These are phyloP conservation scores for Parapristionchus giblindavisi DNA, from an alignment of 2,888 invertebrate species.

Conservation along the genomic window DNA sequence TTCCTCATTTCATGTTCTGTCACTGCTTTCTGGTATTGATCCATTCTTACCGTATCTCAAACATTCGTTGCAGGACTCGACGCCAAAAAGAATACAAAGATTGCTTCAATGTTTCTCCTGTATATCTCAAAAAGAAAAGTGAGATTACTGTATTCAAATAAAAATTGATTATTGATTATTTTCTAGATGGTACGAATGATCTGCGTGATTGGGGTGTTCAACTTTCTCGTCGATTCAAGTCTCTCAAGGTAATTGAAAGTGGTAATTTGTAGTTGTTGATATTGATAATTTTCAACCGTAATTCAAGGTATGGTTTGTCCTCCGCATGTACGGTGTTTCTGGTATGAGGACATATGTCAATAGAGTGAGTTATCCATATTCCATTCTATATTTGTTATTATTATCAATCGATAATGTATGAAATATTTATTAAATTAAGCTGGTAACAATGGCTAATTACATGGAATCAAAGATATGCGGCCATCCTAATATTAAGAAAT, in stretches of 20 bases:
- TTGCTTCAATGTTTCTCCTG: slow-evolving; percentile 25
- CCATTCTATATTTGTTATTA: no score
- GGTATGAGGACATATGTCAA: slow-evolving; percentile 90
- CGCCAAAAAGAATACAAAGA: slow-evolving; percentile 34
- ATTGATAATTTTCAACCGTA: slow-evolving; percentile 12
- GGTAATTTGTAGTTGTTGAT: background rate
- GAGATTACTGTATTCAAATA: background rate
- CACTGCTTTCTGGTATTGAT: slow-evolving; percentile 42
- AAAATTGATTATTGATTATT: no score
- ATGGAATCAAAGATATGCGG: slow-evolving; percentile 37
- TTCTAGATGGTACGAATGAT: slow-evolving; percentile 38
- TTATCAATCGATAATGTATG: background rate
- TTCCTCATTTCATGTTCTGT: slow-evolving; percentile 42
- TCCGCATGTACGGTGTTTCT: slow-evolving; percentile 88
- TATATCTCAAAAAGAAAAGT: slow-evolving; percentile 37
- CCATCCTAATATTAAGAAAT: slow-evolving; percentile 43
- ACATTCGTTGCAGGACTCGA: slow-evolving; percentile 28
- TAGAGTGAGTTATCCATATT: slow-evolving; percentile 73
- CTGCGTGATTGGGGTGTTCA: slow-evolving; percentile 92
- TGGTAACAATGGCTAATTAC: slow-evolving; percentile 39
- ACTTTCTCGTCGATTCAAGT: slow-evolving; percentile 87
- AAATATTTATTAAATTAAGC: slow-evolving; percentile 30
- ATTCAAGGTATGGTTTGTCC: slow-evolving; percentile 83
- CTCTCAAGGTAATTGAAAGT: slow-evolving; percentile 77
- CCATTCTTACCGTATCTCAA: background rate